Percentiles rank a stretch among this genome's conserved stretches.
Evolutionary conservation across 2,888 invertebrate genomes (phyloP).

Genomic region (Dicyrtoma fusca): DNA sequence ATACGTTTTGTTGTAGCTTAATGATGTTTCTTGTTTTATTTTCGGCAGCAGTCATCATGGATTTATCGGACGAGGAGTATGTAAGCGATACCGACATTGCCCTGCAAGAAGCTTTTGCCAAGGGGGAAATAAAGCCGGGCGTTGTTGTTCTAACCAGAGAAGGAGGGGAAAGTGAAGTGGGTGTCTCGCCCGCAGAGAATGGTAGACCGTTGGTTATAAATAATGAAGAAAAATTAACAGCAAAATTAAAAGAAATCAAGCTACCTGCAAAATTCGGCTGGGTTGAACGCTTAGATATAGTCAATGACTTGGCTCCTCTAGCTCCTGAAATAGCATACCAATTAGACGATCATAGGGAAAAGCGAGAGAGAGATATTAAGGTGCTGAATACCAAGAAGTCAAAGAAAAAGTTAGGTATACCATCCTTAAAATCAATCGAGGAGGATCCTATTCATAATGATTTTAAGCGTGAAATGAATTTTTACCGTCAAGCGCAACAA

Average conservation of each 20-base stretch:
- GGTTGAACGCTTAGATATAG: slow-evolving; percentile 82
- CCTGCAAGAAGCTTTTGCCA: slow-evolving; percentile 84
- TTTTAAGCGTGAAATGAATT: slow-evolving; percentile 85
- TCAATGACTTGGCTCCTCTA: slow-evolving; percentile 75
- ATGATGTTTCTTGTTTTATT: not conserved
- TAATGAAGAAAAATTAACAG: slow-evolving; percentile 42
- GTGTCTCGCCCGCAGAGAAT: slow-evolving; percentile 13
- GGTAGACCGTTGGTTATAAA: slow-evolving; percentile 39
- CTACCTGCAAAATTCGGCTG: slow-evolving; percentile 62
- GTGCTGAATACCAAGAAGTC: slow-evolving; percentile 69
- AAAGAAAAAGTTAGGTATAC: slow-evolving; percentile 36
- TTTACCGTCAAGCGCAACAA: slow-evolving; percentile 84
- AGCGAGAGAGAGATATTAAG: slow-evolving; percentile 68
- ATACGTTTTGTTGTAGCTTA: no score
- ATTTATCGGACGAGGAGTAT: slow-evolving; percentile 25
- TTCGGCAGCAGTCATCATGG: not conserved
- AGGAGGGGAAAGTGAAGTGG: slow-evolving; percentile 58
- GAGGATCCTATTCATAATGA: slow-evolving; percentile 86
- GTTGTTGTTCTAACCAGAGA: slow-evolving; percentile 66
- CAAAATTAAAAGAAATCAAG: slow-evolving; percentile 57
- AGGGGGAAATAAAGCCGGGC: slow-evolving; percentile 83
- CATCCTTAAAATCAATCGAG: slow-evolving; percentile 60
- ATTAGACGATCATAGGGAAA: slow-evolving; percentile 74
- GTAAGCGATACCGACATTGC: slow-evolving; percentile 43
- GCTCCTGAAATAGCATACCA: slow-evolving; percentile 84